Conservation (phyloP, 2,888 invertebrate species). For the Trachelus iudaicus region DNA sequence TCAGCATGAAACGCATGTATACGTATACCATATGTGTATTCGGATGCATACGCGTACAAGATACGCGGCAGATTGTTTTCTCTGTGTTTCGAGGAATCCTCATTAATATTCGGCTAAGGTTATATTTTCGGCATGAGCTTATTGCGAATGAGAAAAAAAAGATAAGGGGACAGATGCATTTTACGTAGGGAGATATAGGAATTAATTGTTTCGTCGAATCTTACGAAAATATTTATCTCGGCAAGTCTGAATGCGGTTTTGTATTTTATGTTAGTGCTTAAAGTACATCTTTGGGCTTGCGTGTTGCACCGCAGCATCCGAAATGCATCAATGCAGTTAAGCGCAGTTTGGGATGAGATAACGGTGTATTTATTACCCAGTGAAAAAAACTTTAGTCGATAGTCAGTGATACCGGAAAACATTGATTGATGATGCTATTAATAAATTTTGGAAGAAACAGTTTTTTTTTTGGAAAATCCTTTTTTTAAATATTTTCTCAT, state of each 20-base stretch:
- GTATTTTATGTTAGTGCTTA: not conserved
- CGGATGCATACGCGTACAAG: not conserved
- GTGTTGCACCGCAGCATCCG: too few species aligned
- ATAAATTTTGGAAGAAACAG: not conserved
- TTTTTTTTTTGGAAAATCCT: not conserved
- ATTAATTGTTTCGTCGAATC: not conserved
- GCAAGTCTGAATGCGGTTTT: not conserved
- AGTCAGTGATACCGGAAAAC: not conserved
- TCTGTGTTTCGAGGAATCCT: not conserved
- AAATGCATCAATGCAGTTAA: not conserved
- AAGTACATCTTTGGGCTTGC: not conserved
- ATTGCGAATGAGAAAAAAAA: not conserved
- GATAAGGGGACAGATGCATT: not conserved
- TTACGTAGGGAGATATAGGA: not conserved
- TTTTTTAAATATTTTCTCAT: not conserved
- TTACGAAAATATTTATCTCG: not conserved
- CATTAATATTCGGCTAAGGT: not conserved
- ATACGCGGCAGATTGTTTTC: not conserved
- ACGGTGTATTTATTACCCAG: not conserved
- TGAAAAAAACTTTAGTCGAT: not conserved
- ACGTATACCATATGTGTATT: too few species aligned
- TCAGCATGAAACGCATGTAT: not conserved
- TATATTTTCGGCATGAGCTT: not conserved
- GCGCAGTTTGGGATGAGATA: not conserved
- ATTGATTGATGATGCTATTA: not conserved